Percentiles rank a stretch among this genome's conserved stretches.
These are phyloP conservation scores for Calephelis virginiensis DNA, from an alignment of 1,140 invertebrate species.

Conservation along the genomic window DNA sequence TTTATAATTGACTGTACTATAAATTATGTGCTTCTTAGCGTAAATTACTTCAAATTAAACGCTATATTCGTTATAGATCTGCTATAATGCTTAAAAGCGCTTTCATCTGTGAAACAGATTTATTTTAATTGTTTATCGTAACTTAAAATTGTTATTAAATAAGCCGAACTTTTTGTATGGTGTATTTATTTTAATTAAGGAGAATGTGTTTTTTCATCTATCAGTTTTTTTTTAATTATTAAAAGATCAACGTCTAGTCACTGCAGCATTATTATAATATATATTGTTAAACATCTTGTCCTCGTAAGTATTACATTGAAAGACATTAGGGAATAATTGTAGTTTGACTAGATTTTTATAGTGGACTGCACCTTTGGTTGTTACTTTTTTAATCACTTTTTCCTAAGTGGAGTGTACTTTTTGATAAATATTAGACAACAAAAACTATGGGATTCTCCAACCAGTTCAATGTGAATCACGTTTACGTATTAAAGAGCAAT, in stretches of 20 bases:
- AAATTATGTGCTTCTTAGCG: constrained; percentile 1
- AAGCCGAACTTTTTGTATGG: constrained; percentile 2
- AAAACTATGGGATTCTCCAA: too few relatives aligned
- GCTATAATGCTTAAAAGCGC: constrained; percentile 13
- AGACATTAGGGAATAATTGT: constrained; percentile 21
- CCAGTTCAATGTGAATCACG: too few relatives aligned
- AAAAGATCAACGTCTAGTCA: constrained; percentile 61
- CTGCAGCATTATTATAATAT: constrained; percentile 48
- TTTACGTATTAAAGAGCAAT: too few relatives aligned
- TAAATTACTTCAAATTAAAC: not conserved
- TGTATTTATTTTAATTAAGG: constrained; percentile 30
- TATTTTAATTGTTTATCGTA: not conserved
- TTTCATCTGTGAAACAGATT: constrained; percentile 1
- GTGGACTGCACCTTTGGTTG: constrained; percentile 18
- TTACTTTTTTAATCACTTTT: too few relatives aligned
- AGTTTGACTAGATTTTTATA: constrained; percentile 19
- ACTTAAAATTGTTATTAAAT: not conserved
- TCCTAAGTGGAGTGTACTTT: too few relatives aligned
- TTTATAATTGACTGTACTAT: not conserved
- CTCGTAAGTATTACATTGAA: constrained; percentile 14
- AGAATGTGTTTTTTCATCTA: constrained; percentile 26
- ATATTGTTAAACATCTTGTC: constrained; percentile 15
- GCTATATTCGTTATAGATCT: constrained; percentile 12
- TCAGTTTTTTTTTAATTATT: constrained; percentile 20
- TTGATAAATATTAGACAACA: too few relatives aligned